Conservation (phyloP, 2,797 vertebrate genomes). For the Anas georgica region DNA sequence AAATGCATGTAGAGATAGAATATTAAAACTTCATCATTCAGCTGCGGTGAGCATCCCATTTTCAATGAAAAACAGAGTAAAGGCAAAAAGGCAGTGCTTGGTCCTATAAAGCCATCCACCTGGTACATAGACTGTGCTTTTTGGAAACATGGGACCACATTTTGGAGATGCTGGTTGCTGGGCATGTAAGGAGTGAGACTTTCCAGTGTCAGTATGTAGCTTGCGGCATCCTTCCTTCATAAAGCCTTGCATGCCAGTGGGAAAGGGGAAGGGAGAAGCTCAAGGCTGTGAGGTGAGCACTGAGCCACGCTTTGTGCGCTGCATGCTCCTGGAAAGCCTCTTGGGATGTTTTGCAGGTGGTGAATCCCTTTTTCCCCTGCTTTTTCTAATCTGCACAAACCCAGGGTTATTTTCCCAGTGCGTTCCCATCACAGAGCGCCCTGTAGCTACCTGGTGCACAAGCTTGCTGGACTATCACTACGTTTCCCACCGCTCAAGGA, state of each 20-base stretch:
- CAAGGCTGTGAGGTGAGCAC: background rate
- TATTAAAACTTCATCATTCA: background rate
- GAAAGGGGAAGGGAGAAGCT: background rate
- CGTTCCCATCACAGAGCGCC: background rate
- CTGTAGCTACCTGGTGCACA: background rate
- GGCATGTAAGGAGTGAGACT: background rate
- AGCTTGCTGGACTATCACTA: background rate
- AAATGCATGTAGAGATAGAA: background rate
- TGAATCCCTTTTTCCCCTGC: background rate
- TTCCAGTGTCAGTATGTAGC: background rate
- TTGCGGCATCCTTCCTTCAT: background rate
- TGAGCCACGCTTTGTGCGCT: background rate
- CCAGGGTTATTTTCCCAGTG: background rate
- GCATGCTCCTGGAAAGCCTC: background rate
- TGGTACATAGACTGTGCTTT: background rate
- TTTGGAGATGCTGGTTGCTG: background rate
- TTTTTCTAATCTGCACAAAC: background rate
- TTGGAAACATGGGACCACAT: background rate
- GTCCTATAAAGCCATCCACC: background rate
- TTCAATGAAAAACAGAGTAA: background rate
- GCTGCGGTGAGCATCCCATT: background rate
- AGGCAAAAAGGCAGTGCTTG: background rate
- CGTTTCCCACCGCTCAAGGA: background rate
- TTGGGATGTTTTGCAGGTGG: background rate
- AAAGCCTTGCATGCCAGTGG: background rate